Evolutionary conservation across 2,113 vertebrate species (phyloP).

Genomic region (Hippolais icterina): DNA sequence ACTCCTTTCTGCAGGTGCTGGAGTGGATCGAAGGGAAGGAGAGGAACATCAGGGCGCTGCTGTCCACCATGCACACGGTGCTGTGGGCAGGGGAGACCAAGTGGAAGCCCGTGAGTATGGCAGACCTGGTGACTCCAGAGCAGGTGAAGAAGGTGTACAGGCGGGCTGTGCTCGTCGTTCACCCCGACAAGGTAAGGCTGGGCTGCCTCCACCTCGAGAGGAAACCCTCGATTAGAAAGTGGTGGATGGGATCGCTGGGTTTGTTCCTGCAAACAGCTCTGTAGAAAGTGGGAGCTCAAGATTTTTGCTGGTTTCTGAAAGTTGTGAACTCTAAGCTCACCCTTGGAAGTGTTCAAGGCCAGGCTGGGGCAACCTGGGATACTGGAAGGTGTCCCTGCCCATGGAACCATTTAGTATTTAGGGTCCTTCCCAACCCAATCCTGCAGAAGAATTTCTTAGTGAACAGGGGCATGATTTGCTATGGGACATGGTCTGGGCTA

Average conservation of each 20-base stretch:
- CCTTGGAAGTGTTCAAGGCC: neutral
- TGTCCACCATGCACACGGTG: conserved; percentile 98
- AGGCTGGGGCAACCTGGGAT: neutral
- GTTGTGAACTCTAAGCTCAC: neutral
- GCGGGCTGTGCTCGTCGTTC: conserved; percentile 93
- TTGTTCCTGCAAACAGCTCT: neutral
- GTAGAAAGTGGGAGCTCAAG: neutral
- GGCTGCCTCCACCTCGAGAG: accelerated
- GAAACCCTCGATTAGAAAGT: accelerated
- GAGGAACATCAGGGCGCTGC: conserved; percentile 93
- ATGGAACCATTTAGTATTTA: neutral
- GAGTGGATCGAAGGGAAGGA: conserved; percentile 99
- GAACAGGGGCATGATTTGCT: no score
- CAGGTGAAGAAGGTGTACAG: conserved; percentile 98
- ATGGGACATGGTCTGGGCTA: no score
- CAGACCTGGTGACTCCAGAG: conserved; percentile 95
- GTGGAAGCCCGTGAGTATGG: conserved; percentile 97
- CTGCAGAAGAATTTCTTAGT: no score
- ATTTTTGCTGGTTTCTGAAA: neutral
- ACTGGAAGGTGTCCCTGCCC: neutral
- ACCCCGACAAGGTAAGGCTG: conserved; percentile 92
- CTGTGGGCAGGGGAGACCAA: conserved; percentile 96
- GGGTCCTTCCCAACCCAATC: neutral
- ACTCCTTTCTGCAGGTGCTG: conserved; percentile 79
- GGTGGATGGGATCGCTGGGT: neutral